Base-by-base conservation (phyloP, 2,888 invertebrate genomes). In the Stenurella melanura region DNA sequence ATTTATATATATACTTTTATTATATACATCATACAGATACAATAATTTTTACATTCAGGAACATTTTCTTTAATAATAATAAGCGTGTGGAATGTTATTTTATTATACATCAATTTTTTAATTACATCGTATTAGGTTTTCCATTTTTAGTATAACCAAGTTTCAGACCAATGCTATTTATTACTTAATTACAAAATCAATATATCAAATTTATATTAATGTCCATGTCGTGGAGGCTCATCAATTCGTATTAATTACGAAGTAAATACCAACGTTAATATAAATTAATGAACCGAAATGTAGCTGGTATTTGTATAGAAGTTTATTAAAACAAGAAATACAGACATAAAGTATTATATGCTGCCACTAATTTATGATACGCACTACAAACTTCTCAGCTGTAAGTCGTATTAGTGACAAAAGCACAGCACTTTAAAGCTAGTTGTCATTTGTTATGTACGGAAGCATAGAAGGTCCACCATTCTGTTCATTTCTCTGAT, bases 11-110 rank as follows among this genome's bases (percentile, higher is more conserved):
- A 81, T 81, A 80, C 83, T 75, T 80, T 78, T 77, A 72, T 76
- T 85, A 85, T 83, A 81, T 83, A 84, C 83, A 83, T 79, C 82
- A 83, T 83, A 84, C 83, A 83, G 77, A 81, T 78, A 83, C 81
- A 80, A 76, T 81, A 82, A 84, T 84, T 84, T 83, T 82, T 86
- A 87, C 87, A 87, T 84, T 86, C 84, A 88, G 89, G 86, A 88
- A 88, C 87, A 88, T 87, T 85, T 86, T 84, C 73, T 80, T 80
- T 85, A 85, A 84, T 85, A 82, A 80, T 87, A 87, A 85, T 87
- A 87, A 86, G 85, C 83, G 85, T 80, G 80, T 88, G 88, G 87
- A 88, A 87, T 86, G 87, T 87, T 80, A 80, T 75, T 76, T 77
- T 78, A 68, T 63, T 63, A 72, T 63, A 72, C 63, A 72, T 61